A percentile compares a stretch with the other conserved stretches of the same genome.
Evolutionary conservation across 1,140 invertebrate genomes (phyloP).

Genomic region (Apocrypta bakeri): DNA sequence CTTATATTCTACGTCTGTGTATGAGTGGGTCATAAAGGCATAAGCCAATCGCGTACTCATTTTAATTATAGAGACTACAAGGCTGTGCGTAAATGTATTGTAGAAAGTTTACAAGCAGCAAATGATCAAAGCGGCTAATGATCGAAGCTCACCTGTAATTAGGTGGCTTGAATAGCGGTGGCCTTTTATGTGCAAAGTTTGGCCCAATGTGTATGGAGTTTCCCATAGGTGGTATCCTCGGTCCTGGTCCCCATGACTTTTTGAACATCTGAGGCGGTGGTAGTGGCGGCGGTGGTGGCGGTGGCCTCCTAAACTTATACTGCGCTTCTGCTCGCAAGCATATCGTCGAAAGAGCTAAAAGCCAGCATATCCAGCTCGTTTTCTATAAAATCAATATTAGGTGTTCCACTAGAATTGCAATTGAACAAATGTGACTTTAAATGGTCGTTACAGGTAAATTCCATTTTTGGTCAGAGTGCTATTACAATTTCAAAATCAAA

Average conservation of each 20-base stretch:
- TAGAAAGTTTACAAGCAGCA: slow-evolving; percentile 1
- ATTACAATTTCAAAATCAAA: no score
- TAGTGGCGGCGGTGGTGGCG: slow-evolving; percentile 56
- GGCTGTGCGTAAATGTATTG: neutral
- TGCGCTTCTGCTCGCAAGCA: slow-evolving; percentile 62
- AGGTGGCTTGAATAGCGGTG: slow-evolving; percentile 57
- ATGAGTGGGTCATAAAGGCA: no score
- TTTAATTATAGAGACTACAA: neutral
- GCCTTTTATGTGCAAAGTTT: slow-evolving; percentile 60
- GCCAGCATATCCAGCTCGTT: slow-evolving; percentile 61
- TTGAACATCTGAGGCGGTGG: slow-evolving; percentile 60
- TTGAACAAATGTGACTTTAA: no score
- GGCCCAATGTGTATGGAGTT: slow-evolving; percentile 63
- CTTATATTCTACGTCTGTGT: no score
- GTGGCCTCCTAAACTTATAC: slow-evolving; percentile 64
- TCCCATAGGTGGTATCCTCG: slow-evolving; percentile 63
- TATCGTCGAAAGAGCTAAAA: slow-evolving; percentile 56
- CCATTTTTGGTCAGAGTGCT: no score
- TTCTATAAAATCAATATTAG: slow-evolving; percentile 53
- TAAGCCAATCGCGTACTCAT: no score
- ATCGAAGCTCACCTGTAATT: slow-evolving; percentile 62
- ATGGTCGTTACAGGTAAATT: no score
- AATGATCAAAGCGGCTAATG: neutral
- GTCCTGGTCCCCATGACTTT: slow-evolving; percentile 63
- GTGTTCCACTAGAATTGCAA: no score